Base-by-base conservation (phyloP, 2,888 invertebrate species). In the Chloromyia formosa region DNA sequence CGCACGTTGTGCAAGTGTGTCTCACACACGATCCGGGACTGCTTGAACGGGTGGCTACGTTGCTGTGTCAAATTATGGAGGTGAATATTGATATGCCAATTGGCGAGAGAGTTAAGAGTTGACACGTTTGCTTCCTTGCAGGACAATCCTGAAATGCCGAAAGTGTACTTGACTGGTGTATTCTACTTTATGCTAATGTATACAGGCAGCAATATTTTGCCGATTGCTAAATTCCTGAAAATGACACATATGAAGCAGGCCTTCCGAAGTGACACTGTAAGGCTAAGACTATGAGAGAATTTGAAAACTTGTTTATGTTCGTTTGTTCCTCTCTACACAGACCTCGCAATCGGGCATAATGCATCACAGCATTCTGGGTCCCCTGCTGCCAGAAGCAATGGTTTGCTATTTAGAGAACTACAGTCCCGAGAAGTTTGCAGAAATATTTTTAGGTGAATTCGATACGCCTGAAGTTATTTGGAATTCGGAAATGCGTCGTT, bases 401-500 rank as follows among this genome's bases (percentile, higher is more conserved):
- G 95, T 99, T 1, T 97, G 97, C 82, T 99, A 98, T 85, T 87
- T 99, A 74, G 98, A 99, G 84, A 98, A 99, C 85, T 97, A 99
- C 82, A 98, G 98, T 0, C 91, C 98, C 0, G 98, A 98, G 78
- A 97, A 97, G 84, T 99, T 99, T 86, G 97, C 99, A 0, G 96
- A 99, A 86, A 97, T 96, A 81, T 96, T 94, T 86, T 88, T 98
- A 18, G 98, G 98, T 0, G 99, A 99, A 87, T 99, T 95, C 87
- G 98, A 99, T 86, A 99, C 98, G 7, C 99, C 99, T 0, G 99
- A 99, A 87, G 98, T 97, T 0, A 99, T 99, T 78, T 99, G 99
- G 99, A 98, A 95, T 84, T 90, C 93, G 0, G 97, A 97, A 86
- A 99, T 99, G 98, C 79, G 97, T 81, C 91, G 97, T 16, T 91